Evolutionary conservation across 2,888 invertebrate genomes (phyloP), one percentile per base, ranked within the genome.

Genomic region (Baccha elongata): DNA sequence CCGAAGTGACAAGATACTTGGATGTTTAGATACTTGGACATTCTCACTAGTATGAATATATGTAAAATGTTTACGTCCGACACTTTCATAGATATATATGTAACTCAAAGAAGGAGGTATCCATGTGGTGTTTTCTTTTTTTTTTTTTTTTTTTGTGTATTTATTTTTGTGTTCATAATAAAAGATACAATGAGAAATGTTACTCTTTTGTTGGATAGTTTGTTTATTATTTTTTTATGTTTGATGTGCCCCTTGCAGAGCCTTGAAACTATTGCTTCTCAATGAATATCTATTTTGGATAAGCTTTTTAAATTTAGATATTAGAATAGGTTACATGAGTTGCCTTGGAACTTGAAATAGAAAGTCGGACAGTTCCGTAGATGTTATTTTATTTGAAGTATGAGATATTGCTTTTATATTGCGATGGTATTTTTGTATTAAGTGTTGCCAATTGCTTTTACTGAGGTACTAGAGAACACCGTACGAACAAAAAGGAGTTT

Each of bases 291-390:
- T 83, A 83, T 83, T 83, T 83, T 83, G 71, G 72, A 83, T 78
- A 42, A 78, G 83, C 83, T 72, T 78, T 78, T 83, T 78, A 76
- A 58, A 78, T 83, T 73, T 72, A 72, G 83, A 83, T 42, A 55
- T 52, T 64, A 52, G 67, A 76, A 78, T 68, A 68, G 67, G 72
- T 83, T 83, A 76, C 62, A 78, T 23, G 37, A 29, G 58, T 68
- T 37, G 67, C 83, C 78, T 72, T 78, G 78, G 53, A 71, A 17
- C 35, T 67, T 40, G 52, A 75, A 67, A 55, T 35, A 6, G 58
- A 75, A 85, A 69, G 81, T 76, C 83, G 84, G 69, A 85, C 84
- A 85, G 85, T 84, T 84, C 84, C 83, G 79, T 83, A 83, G 84
- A 81, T 81, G 84, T 83, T 76, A 75, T 84, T 55, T 26, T 23